These are phyloP conservation scores for Celastrina argiolus DNA, from an alignment of 2,888 invertebrate genomes.

Conservation along the genomic window DNA sequence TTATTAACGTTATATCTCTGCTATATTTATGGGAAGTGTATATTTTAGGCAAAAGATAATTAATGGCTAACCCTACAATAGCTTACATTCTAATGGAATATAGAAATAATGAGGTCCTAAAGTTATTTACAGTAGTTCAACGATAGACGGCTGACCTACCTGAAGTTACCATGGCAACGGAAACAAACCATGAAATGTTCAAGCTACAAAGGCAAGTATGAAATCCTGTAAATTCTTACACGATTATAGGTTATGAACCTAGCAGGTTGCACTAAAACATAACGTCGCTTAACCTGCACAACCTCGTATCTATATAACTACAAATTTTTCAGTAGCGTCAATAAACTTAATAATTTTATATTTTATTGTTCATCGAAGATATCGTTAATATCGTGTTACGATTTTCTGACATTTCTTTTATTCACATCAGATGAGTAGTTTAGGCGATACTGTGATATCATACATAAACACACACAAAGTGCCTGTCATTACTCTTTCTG, in stretches of 20 bases:
- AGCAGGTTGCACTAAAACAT: too few relatives aligned
- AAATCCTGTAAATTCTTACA: conserved; percentile 9
- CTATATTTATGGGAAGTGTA: background rate
- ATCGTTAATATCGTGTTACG: too few relatives aligned
- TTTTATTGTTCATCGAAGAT: too few relatives aligned
- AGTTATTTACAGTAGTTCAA: background rate
- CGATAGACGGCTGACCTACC: conserved; percentile 38
- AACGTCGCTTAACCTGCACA: too few relatives aligned
- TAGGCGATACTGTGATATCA: too few relatives aligned
- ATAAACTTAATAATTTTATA: too few relatives aligned
- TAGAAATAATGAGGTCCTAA: background rate
- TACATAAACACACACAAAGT: too few relatives aligned
- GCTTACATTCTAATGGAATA: background rate
- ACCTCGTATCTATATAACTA: too few relatives aligned
- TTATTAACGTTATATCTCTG: background rate
- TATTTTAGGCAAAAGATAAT: background rate
- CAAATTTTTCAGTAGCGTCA: too few relatives aligned
- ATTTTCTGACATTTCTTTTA: too few relatives aligned
- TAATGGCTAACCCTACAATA: background rate
- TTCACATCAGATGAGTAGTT: too few relatives aligned
- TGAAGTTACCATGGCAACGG: conserved; percentile 40
- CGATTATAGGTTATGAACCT: background rate
- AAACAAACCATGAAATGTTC: conserved; percentile 36
- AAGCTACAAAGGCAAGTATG: conserved; percentile 16
- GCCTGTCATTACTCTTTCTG: too few relatives aligned